Percentiles rank a stretch among this genome's conserved stretches.
Evolutionary conservation across 2,888 invertebrate species (phyloP).

Genomic region (Petrolisthes manimaculis): DNA sequence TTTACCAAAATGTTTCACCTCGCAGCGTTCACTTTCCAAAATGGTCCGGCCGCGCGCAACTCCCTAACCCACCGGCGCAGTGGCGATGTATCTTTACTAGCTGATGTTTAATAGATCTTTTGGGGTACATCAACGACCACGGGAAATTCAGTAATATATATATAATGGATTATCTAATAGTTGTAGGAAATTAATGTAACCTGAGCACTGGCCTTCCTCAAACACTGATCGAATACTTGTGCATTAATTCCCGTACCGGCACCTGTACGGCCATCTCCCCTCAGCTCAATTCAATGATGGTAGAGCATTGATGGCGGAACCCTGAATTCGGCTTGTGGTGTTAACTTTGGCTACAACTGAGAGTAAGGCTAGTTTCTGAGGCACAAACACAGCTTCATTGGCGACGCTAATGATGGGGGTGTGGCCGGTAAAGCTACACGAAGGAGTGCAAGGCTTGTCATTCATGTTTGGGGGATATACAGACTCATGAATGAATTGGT

Average conservation of each 20-base stretch:
- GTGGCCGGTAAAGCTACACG: slow-evolving; percentile 31
- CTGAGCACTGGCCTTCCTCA: too few species aligned
- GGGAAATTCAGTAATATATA: too few species aligned
- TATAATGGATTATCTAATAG: too few species aligned
- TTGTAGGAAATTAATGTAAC: too few species aligned
- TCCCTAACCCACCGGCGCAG: too few species aligned
- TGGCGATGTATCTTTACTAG: too few species aligned
- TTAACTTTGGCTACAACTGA: slow-evolving; percentile 23
- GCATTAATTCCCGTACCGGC: slow-evolving; percentile 44
- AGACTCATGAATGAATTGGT: slow-evolving; percentile 62
- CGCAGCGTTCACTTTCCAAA: neutral
- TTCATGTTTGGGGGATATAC: slow-evolving; percentile 56
- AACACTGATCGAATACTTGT: slow-evolving; percentile 35
- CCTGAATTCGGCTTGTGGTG: slow-evolving; percentile 38
- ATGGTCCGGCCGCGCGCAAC: slow-evolving; percentile 10
- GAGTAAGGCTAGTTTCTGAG: too few species aligned
- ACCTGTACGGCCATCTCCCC: slow-evolving; percentile 55
- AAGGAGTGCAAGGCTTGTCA: slow-evolving; percentile 48
- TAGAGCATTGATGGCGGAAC: slow-evolving; percentile 53
- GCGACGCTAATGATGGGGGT: slow-evolving; percentile 25
- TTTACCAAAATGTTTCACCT: neutral
- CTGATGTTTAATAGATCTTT: too few species aligned
- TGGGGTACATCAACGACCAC: too few species aligned
- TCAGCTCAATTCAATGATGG: slow-evolving; percentile 61
- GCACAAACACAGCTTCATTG: neutral